Evolutionary conservation across 2,797 vertebrate species (phyloP).

Genomic region (Clarias laeviceps): DNA sequence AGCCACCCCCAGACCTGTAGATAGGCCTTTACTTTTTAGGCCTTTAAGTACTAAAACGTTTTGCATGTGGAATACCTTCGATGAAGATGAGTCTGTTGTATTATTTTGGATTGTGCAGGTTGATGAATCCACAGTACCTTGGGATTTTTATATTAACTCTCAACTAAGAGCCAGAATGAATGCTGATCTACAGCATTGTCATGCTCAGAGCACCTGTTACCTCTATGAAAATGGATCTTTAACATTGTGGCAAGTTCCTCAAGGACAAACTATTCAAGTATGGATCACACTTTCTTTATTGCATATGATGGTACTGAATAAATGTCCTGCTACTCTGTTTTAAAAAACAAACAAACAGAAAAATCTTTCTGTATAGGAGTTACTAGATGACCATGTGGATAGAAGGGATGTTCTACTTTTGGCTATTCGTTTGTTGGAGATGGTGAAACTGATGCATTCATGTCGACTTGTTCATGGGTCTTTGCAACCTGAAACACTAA

Average conservation of each 20-base stretch:
- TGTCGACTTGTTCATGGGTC: slow-evolving; percentile 64
- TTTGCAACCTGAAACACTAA: slow-evolving; percentile 56
- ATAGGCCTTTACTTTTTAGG: too few species aligned
- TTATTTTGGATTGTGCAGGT: slow-evolving; percentile 52
- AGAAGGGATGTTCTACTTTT: slow-evolving; percentile 8
- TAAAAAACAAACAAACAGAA: not conserved
- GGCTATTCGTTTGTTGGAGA: slow-evolving; percentile 55
- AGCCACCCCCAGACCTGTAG: too few species aligned
- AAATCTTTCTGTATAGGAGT: slow-evolving; percentile 2
- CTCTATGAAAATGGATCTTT: slow-evolving; percentile 65
- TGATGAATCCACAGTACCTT: slow-evolving; percentile 56
- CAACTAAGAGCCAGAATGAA: slow-evolving; percentile 49
- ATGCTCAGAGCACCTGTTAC: slow-evolving; percentile 58
- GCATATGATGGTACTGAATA: not conserved
- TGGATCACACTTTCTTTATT: not conserved
- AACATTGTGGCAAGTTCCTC: slow-evolving; percentile 57
- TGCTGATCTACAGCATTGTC: slow-evolving; percentile 11
- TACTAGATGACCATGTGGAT: not conserved
- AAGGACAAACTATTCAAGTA: slow-evolving; percentile 41
- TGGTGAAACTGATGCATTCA: slow-evolving; percentile 64
- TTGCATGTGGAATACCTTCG: not conserved
- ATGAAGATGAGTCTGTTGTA: not conserved
- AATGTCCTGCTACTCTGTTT: not conserved
- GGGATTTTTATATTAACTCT: slow-evolving; percentile 65
- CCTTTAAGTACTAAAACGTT: not conserved